Conservation (phyloP, 2,797 vertebrate species). For the Menidia menidia region DNA sequence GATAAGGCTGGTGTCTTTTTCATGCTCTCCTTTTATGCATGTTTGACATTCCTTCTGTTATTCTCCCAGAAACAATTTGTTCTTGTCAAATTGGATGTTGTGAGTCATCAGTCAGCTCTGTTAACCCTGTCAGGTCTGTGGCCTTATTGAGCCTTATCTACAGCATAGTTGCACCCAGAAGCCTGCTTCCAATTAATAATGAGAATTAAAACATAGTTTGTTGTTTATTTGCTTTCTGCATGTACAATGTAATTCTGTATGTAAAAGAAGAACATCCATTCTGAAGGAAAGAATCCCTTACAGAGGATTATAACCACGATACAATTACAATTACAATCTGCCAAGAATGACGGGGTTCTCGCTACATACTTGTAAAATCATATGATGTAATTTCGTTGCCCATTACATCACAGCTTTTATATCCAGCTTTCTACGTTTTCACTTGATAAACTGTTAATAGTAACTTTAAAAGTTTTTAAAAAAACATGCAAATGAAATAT, state of each 20-base stretch:
- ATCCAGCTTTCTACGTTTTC: no score
- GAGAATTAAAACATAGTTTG: slow-evolving; percentile 4
- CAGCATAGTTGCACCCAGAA: slow-evolving; percentile 19
- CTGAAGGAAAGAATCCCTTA: background rate
- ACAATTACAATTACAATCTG: background rate
- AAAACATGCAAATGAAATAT: background rate
- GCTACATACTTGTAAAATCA: no score
- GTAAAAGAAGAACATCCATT: background rate
- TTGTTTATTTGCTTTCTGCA: slow-evolving; percentile 12
- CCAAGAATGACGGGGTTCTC: background rate
- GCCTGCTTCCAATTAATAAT: slow-evolving; percentile 1
- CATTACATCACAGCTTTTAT: no score
- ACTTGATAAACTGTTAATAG: background rate
- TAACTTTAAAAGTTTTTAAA: background rate
- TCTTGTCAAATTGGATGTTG: slow-evolving; percentile 61
- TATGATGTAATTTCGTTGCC: no score
- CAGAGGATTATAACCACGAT: background rate
- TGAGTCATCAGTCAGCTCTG: slow-evolving; percentile 59
- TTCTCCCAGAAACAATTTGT: slow-evolving; percentile 48
- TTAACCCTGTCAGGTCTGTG: slow-evolving; percentile 21
- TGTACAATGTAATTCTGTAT: no score
- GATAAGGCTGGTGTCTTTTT: slow-evolving; percentile 60
- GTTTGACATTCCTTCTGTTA: slow-evolving; percentile 34
- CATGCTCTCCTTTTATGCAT: slow-evolving; percentile 35
- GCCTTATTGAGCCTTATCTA: slow-evolving; percentile 52